Percentiles rank a stretch among this genome's conserved stretches.
phyloP scores from a whole-genome alignment of 2,797 vertebrate genomes.

The Harpagifer antarcticus region DNA sequence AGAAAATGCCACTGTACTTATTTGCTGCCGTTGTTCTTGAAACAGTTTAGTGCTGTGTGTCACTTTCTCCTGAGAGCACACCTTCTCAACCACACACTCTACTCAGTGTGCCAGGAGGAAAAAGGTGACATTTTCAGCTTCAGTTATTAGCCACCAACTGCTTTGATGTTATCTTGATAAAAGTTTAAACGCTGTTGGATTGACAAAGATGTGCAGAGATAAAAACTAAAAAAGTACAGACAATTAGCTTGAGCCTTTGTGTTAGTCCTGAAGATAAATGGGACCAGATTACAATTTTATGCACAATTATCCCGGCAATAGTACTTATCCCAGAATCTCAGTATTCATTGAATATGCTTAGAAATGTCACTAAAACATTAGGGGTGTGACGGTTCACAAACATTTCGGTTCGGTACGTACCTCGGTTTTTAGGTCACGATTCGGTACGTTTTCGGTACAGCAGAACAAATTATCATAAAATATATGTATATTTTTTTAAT shows the following conservation, averaged over 20 bases:
- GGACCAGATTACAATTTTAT: not conserved
- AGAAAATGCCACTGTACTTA: not conserved
- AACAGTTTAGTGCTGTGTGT: slow-evolving; percentile 25
- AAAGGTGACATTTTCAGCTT: slow-evolving; percentile 10
- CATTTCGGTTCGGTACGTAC: too few species aligned
- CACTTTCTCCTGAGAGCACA: slow-evolving; percentile 24
- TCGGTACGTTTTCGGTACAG: too few species aligned
- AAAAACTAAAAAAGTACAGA: not conserved
- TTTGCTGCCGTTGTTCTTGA: slow-evolving; percentile 21
- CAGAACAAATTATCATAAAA: too few species aligned
- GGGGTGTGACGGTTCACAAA: too few species aligned
- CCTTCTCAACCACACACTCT: slow-evolving; percentile 13
- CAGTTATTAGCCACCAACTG: not conserved
- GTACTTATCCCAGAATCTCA: too few species aligned
- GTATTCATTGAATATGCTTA: too few species aligned
- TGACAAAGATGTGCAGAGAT: slow-evolving; percentile 13
- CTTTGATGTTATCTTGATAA: slow-evolving; percentile 22
- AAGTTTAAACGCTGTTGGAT: not conserved
- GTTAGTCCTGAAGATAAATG: not conserved
- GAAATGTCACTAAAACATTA: too few species aligned
- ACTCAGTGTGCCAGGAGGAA: not conserved
- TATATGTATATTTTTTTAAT: too few species aligned
- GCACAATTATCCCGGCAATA: too few species aligned
- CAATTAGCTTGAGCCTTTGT: not conserved
- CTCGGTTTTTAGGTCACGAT: too few species aligned